Evolutionary conservation across 2,888 invertebrate genomes (phyloP).

Genomic region (Ormyrus rosae): DNA sequence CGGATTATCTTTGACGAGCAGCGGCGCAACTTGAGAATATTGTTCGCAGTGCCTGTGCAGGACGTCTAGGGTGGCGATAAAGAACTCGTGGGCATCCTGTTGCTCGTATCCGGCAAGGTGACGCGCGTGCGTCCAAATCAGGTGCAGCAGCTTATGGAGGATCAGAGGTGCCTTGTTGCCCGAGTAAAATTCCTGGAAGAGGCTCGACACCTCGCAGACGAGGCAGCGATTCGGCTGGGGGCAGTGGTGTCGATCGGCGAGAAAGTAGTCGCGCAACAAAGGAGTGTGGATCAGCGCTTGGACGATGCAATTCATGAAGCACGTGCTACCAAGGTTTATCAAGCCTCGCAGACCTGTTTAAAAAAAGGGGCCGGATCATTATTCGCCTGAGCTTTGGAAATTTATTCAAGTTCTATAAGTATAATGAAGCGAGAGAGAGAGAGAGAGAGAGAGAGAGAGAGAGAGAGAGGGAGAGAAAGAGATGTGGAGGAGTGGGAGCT

Average conservation of each 20-base stretch:
- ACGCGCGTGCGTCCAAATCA: slow-evolving; percentile 97
- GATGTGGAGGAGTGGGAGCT: too few species aligned
- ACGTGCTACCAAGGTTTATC: slow-evolving; percentile 97
- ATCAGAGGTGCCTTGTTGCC: slow-evolving; percentile 92
- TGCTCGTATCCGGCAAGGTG: slow-evolving; percentile 97
- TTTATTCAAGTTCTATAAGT: too few species aligned
- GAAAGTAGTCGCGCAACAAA: slow-evolving; percentile 94
- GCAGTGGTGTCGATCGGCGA: slow-evolving; percentile 95
- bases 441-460: too few species aligned
- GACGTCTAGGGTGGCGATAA: slow-evolving; percentile 95
- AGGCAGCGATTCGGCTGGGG: slow-evolving; percentile 88
- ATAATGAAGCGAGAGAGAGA: too few species aligned
- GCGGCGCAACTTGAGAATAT: slow-evolving; percentile 67
- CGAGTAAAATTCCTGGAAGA: slow-evolving; percentile 98
- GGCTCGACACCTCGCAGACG: slow-evolving; percentile 95
- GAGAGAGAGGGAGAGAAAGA: too few species aligned
- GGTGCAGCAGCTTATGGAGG: slow-evolving; percentile 90
- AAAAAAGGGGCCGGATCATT: slow-evolving; percentile 48
- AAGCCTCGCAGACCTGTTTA: slow-evolving; percentile 88
- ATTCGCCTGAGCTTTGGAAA: neutral
- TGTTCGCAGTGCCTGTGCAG: slow-evolving; percentile 88
- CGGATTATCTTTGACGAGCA: slow-evolving; percentile 73
- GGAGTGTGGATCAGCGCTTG: slow-evolving; percentile 96
- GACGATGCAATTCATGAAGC: slow-evolving; percentile 99
- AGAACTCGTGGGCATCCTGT: slow-evolving; percentile 99